phyloP scores from a whole-genome alignment of 2,797 vertebrate genomes.

The Epinephelus awoara region DNA sequence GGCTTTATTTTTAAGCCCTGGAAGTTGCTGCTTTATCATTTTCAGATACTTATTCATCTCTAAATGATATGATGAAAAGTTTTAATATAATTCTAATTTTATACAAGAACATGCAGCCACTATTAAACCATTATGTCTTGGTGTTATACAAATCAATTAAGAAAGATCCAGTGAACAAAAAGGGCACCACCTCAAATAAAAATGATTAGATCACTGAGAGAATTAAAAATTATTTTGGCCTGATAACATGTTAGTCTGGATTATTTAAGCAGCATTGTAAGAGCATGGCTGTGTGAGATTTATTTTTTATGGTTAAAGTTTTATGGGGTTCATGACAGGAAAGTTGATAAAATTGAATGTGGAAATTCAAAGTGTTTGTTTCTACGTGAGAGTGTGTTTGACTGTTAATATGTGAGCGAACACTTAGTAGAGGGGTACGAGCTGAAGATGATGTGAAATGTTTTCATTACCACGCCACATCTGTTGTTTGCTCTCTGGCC shows the following conservation, averaged over 20 bases:
- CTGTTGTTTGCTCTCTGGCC: conserved; percentile 44
- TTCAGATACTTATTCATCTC: no score
- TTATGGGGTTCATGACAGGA: not conserved
- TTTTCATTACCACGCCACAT: conserved; percentile 43
- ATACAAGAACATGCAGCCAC: no score
- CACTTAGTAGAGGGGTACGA: not conserved
- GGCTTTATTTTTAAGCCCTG: no score
- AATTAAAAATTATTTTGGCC: no score
- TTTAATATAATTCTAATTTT: no score
- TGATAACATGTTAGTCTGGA: not conserved
- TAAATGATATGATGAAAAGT: no score
- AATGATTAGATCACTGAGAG: no score
- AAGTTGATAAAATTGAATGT: not conserved
- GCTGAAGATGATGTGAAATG: conserved; percentile 12
- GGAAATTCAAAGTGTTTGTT: not conserved
- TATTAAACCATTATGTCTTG: no score
- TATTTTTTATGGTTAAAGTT: not conserved
- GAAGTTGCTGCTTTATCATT: no score
- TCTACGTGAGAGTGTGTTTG: not conserved
- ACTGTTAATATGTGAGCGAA: not conserved
- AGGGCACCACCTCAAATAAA: no score
- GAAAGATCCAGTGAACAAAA: no score
- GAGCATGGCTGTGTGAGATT: not conserved
- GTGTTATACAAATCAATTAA: no score
- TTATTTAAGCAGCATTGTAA: not conserved